Evolutionary conservation across 2,797 vertebrate genomes (phyloP), one percentile per base, ranked within the genome.

Genomic region (Sciurus vulgaris): DNA sequence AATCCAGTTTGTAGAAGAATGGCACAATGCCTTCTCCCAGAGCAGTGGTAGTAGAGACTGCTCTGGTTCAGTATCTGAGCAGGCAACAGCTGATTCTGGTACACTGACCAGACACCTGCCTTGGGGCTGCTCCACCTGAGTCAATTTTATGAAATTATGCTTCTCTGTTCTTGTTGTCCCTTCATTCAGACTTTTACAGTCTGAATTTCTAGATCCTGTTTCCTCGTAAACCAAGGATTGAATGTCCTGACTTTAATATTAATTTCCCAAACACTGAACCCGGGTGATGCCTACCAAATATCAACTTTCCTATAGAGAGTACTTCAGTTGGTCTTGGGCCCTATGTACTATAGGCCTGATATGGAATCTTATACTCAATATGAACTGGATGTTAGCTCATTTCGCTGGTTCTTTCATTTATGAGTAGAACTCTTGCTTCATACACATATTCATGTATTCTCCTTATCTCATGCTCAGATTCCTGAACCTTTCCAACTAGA

Each of bases 401-500:
- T 90, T 61, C 35, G 85, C 4, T n/a, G 15, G 2, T 86, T 78
- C 63, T 84, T 92, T 92, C 54, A 88, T 28, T 91, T 84, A 35
- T 59, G 33, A 87, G 24, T 33, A 79, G 70, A 93, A 51, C 8
- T 78, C 41, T 10, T 92, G 24, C 49, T 81, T 87, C n/a, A 85
- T 17, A 92, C 12, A 22, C 5, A 59, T 28, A 1, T 92, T 90
- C 33, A 73, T 51, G 17, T 72, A 24, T 61, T 18, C 14, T 56
- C 33, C 7, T 93, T 77, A 74, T 11, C 11, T 85, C 44, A 77
- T 51, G 22, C 20, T 95, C 38, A n/a, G 61, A 96, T 72, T 49
- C 35, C 22, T 79, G 8, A 92, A 91, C 38, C 54, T 86, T 20
- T 93, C 47, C 24, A 95, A 41, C 49, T 15, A 86, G n/a, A 91